These are phyloP conservation scores for Pan paniscus DNA, from an alignment of 2,113 vertebrate species.

Conservation along the genomic window DNA sequence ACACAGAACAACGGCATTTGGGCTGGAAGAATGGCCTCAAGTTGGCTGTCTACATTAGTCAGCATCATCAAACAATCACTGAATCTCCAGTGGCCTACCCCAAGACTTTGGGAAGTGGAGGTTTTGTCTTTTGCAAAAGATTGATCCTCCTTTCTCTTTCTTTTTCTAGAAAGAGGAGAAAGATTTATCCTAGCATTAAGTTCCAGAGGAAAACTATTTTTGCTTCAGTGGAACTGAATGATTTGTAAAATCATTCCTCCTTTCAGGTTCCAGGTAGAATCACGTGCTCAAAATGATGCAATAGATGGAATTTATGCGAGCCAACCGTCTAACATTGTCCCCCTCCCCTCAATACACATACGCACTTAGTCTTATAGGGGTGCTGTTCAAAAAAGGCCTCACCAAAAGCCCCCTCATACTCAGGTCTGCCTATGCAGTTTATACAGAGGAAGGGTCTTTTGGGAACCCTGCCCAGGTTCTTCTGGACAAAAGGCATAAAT, in stretches of 20 bases:
- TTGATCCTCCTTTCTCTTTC: not conserved
- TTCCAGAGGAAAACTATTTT: not conserved
- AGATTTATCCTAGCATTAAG: not conserved
- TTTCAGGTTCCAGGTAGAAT: not conserved
- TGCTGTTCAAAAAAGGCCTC: not conserved
- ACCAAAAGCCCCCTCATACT: not conserved
- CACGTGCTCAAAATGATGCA: not conserved
- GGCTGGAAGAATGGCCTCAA: not conserved
- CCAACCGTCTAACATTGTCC: not conserved
- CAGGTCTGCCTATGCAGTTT: not conserved
- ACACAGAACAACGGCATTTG: not conserved
- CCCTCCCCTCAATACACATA: fast-evolving
- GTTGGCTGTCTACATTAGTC: not conserved
- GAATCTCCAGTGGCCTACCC: not conserved
- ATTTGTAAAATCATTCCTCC: not conserved
- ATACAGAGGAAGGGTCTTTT: not conserved
- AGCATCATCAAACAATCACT: not conserved
- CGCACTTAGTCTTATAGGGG: too few species aligned
- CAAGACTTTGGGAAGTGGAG: not conserved
- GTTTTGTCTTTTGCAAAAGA: not conserved
- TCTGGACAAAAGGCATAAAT: not conserved
- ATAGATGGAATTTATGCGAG: not conserved
- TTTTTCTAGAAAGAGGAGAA: not conserved
- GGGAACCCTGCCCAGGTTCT: not conserved
- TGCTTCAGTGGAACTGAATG: not conserved